phyloP scores from a whole-genome alignment of 1,140 invertebrate genomes.

The Cecropterus lyciades region DNA sequence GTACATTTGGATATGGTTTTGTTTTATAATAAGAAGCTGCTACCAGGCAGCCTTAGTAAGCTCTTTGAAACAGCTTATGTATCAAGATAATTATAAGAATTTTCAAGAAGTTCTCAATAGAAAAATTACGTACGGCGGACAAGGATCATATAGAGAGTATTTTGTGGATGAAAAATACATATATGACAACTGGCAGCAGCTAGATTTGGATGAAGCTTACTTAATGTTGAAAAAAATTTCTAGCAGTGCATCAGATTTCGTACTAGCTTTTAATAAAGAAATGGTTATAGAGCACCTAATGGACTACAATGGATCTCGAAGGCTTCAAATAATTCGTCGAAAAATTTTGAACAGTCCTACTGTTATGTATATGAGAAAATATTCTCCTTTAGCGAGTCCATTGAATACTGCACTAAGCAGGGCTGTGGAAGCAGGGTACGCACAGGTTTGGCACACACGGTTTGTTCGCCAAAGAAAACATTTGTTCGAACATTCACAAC shows the following conservation, averaged over 20 bases:
- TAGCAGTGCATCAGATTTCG: conserved; percentile 50
- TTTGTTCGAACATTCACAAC: conserved; percentile 38
- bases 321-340: conserved; percentile 57
- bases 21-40: conserved; percentile 54
- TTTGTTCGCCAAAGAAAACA: conserved; percentile 40
- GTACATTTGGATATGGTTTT: conserved; percentile 61
- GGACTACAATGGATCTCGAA: conserved; percentile 42
- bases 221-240: conserved; percentile 48
- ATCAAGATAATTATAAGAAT: conserved; percentile 43
- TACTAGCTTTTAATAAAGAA: conserved; percentile 60
- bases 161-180: conserved; percentile 50
- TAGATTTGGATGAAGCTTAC: conserved; percentile 41
- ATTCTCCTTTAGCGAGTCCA: conserved; percentile 49
- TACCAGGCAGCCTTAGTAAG: conserved; percentile 59
- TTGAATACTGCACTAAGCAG: conserved; percentile 46
- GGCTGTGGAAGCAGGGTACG: conserved; percentile 56
- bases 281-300: conserved; percentile 51
- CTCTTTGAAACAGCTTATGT: conserved; percentile 49
- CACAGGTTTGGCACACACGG: conserved; percentile 44
- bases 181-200: conserved; percentile 49
- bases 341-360: conserved; percentile 64
- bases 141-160: conserved; percentile 50
- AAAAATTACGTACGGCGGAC: conserved; percentile 52
- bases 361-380: conserved; percentile 62
- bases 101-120: conserved; percentile 45